Evolutionary conservation across 2,113 vertebrate species (phyloP).

Genomic region (Brachionichthys hirsutus): DNA sequence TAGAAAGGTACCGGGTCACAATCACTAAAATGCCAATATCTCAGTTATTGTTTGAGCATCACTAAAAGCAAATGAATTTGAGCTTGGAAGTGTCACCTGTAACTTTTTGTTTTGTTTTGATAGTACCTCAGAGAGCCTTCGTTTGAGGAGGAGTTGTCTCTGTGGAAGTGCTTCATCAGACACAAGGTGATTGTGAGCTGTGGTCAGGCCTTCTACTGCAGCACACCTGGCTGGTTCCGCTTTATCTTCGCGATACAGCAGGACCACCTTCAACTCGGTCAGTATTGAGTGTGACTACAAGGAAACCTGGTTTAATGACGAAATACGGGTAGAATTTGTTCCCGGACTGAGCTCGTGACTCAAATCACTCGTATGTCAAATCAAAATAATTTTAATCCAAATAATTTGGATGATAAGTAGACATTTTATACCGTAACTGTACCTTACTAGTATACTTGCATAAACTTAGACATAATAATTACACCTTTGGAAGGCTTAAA

Average conservation of each 20-base stretch:
- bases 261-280: conserved; percentile 83
- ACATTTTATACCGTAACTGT: no score
- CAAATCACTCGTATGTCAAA: no score
- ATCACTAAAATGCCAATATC: conserved; percentile 72
- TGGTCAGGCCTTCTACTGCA: conserved; percentile 87
- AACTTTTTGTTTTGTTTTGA: conserved; percentile 20
- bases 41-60: not conserved
- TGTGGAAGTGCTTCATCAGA: conserved; percentile 87
- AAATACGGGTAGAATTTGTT: no score
- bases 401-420: no score
- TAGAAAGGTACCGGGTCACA: conserved; percentile 81
- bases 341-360: no score
- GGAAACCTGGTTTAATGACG: no score
- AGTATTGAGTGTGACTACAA: conserved; percentile 69
- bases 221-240: conserved; percentile 93
- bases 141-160: conserved; percentile 84
- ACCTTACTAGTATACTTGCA: no score
- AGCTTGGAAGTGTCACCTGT: conserved; percentile 37
- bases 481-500: no score
- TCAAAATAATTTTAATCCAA: no score
- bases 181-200: conserved; percentile 88
- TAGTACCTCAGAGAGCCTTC: conserved; percentile 85
- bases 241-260: conserved; percentile 87
- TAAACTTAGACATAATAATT: no score
- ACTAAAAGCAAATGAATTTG: conserved; percentile 23